These are phyloP conservation scores for Laterallus jamaicensis DNA, from an alignment of 2,113 vertebrate species.

Conservation along the genomic window DNA sequence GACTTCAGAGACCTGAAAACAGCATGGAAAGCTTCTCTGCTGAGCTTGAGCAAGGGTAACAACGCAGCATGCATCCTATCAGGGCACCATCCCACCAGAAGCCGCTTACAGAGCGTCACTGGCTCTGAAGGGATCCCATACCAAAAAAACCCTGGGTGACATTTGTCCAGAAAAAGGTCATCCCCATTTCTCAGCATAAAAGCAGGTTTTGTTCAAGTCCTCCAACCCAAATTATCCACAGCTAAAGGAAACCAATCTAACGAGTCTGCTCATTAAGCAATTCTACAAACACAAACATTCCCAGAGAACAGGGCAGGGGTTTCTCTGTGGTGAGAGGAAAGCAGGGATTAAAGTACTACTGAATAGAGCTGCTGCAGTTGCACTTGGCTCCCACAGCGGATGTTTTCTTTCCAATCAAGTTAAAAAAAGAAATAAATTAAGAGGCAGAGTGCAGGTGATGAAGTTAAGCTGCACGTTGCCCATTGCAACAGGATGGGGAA, in stretches of 20 bases:
- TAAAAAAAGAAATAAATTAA: background rate
- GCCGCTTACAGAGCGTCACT: background rate
- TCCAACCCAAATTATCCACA: background rate
- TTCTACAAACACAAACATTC: background rate
- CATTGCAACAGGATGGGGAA: conserved; percentile 18
- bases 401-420: background rate
- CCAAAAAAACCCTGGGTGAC: background rate
- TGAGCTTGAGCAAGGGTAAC: background rate
- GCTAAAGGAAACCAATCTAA: background rate
- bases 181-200: background rate
- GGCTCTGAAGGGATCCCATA: background rate
- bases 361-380: background rate
- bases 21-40: background rate
- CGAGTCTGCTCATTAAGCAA: background rate
- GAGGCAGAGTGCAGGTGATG: conserved; percentile 24
- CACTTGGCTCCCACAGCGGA: background rate
- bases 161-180: background rate
- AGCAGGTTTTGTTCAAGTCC: background rate
- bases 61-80: background rate
- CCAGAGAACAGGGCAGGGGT: background rate
- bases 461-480: conserved; percentile 5
- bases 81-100: background rate
- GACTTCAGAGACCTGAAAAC: background rate
- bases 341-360: background rate
- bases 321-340: background rate